A percentile compares a stretch with the other conserved stretches of the same genome.
Conservation (phyloP, 2,888 invertebrate species). For the Hypena proboscidalis region DNA sequence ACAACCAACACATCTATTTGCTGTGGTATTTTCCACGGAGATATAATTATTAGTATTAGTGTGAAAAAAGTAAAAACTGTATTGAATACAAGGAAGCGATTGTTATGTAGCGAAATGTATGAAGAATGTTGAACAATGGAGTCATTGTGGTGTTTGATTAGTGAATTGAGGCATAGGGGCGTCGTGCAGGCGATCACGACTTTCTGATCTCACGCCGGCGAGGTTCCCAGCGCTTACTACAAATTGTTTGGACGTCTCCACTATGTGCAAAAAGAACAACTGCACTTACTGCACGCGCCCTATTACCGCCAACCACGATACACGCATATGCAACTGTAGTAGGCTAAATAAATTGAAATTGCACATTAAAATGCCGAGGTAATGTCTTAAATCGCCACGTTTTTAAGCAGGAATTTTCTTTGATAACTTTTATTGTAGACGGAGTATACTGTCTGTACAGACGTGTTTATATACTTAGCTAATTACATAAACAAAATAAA, state of each 20-base stretch:
- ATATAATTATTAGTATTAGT: no score
- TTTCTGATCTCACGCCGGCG: constrained; percentile 69
- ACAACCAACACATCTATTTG: constrained; percentile 28
- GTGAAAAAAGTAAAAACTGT: constrained; percentile 25
- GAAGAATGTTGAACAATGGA: constrained; percentile 70
- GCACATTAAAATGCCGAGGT: constrained; percentile 25
- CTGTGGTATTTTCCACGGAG: constrained; percentile 37
- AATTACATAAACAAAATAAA: no score
- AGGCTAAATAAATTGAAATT: constrained; percentile 29
- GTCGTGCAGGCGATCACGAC: constrained; percentile 75
- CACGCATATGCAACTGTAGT: constrained; percentile 26
- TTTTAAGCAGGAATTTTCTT: not conserved
- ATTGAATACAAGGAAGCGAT: constrained; percentile 53
- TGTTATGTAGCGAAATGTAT: constrained; percentile 60
- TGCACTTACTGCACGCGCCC: constrained; percentile 22
- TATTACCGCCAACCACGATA: constrained; percentile 40
- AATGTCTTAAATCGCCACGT: constrained; percentile 23
- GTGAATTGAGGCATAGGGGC: constrained; percentile 66
- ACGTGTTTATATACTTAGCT: no score
- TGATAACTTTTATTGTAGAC: constrained; percentile 14
- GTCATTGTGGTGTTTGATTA: constrained; percentile 74
- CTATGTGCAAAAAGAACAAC: constrained; percentile 55
- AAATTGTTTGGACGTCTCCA: constrained; percentile 59
- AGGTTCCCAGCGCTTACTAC: constrained; percentile 67
- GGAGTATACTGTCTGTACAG: no score